These are phyloP conservation scores for Ophthalmolycus amberensis DNA, from an alignment of 2,113 vertebrate species.

Conservation along the genomic window DNA sequence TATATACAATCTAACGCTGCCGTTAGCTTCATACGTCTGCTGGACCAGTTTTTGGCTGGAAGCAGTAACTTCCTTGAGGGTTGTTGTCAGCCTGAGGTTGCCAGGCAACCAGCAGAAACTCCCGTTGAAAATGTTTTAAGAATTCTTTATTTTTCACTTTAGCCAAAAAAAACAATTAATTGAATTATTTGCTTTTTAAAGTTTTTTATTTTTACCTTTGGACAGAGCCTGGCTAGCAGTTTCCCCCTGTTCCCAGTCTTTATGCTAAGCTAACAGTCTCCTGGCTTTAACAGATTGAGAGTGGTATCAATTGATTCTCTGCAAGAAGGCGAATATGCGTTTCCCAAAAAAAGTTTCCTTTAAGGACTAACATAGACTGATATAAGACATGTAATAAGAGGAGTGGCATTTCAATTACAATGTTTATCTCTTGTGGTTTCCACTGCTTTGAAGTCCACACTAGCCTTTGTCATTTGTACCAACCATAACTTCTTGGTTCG, in stretches of 20 bases:
- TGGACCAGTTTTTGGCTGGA: not conserved
- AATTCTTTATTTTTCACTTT: not conserved
- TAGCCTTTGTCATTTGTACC: constrained; percentile 5
- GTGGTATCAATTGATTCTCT: not conserved
- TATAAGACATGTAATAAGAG: not conserved
- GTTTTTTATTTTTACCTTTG: not conserved
- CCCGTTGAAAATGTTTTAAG: not conserved
- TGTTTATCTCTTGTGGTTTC: not conserved
- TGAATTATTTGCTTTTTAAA: not conserved
- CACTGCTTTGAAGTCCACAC: not conserved
- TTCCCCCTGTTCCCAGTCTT: not conserved
- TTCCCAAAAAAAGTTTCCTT: not conserved
- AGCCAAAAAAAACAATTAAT: not conserved
- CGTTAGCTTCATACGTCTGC: not conserved
- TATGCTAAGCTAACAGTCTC: not conserved
- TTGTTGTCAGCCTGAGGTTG: not conserved
- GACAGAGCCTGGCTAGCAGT: not conserved
- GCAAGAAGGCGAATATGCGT: not conserved
- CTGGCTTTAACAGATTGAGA: not conserved
- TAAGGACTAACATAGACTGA: not conserved
- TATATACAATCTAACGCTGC: not conserved
- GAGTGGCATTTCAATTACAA: constrained; percentile 15
- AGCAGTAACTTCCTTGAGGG: not conserved
- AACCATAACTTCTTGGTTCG: constrained; percentile 17
- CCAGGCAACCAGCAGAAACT: not conserved